Evolutionary conservation across 2,797 vertebrate genomes (phyloP), one percentile per base, ranked within the genome.

Genomic region (Paramormyrops hopkinsi): DNA sequence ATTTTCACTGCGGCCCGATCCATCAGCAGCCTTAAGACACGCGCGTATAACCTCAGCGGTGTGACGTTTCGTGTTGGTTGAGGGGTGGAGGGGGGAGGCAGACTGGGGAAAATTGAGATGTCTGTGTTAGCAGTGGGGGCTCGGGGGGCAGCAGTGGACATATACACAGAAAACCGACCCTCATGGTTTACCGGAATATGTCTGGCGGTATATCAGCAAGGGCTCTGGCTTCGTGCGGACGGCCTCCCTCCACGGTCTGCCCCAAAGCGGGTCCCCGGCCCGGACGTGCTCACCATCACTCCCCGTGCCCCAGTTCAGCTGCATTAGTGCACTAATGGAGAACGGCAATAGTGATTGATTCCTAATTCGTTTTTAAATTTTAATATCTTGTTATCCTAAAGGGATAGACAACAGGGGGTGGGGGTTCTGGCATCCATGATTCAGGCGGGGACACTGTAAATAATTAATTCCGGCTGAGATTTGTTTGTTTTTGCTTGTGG

Each of bases 401-500:
- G 93, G 91, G 92, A 83, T 76, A 92, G 90, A 90, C 9, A 91
- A 56, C 17, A 33, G 79, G 37, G 37, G 46, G 62, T 25, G 62
- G 65, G 33, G 85, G 1, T 41, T 0, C 25, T 44, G 84, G 2
- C 84, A 88, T 29, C 87, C 51, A 89, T 86, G 90, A 92, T 93
- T 92, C 91, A 90, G 93, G 91, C 90, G 90, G 90, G 91, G 90
- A 90, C 82, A 87, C 91, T 89, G 95, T 95, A 94, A 95, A 95
- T 95, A 95, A 95, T 95, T 93, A 92, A 94, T 93, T 92, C 91
- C 86, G 90, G 91, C 91, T 89, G 65, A 19, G 90, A 91, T 88
- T 92, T 95, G 94, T 94, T 94, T 93, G 93, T 92, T 94, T 95
- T 92, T 93, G 90, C 56, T 91, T 90, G 90, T 19, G 50, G 69